These are phyloP conservation scores for Conistra vaccinii DNA, from an alignment of 2,888 invertebrate species.

Conservation along the genomic window DNA sequence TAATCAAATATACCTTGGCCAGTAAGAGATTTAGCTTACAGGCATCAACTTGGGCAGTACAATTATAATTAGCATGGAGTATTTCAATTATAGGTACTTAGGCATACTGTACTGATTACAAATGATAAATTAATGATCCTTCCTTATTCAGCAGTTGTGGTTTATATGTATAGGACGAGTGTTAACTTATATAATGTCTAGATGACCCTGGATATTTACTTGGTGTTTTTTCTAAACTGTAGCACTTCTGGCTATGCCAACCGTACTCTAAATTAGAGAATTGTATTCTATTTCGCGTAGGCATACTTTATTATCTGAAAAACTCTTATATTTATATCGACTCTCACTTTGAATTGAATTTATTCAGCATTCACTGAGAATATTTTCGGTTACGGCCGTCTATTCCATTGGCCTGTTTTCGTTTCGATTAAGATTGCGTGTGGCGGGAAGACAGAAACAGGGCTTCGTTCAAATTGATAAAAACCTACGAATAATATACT, in stretches of 20 bases:
- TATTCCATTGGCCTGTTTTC: no score
- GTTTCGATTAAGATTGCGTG: no score
- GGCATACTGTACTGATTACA: background rate
- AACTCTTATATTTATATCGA: no score
- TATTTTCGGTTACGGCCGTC: no score
- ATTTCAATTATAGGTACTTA: conserved; percentile 3
- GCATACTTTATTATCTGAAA: no score
- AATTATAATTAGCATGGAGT: background rate
- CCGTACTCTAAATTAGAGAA: no score
- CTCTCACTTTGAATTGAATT: no score
- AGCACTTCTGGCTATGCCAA: background rate
- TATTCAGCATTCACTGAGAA: no score
- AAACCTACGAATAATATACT: no score
- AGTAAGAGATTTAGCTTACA: background rate
- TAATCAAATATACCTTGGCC: background rate
- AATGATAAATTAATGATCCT: conserved; percentile 1
- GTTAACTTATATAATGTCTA: background rate
- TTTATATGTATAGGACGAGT: background rate
- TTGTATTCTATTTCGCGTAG: no score
- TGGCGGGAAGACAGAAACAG: no score
- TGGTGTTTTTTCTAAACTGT: background rate
- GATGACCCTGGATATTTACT: background rate
- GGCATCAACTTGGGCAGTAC: background rate
- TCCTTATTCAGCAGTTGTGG: background rate
- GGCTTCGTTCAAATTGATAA: no score